Conservation (phyloP, 2,797 vertebrate species). For the Falco columbarius region DNA sequence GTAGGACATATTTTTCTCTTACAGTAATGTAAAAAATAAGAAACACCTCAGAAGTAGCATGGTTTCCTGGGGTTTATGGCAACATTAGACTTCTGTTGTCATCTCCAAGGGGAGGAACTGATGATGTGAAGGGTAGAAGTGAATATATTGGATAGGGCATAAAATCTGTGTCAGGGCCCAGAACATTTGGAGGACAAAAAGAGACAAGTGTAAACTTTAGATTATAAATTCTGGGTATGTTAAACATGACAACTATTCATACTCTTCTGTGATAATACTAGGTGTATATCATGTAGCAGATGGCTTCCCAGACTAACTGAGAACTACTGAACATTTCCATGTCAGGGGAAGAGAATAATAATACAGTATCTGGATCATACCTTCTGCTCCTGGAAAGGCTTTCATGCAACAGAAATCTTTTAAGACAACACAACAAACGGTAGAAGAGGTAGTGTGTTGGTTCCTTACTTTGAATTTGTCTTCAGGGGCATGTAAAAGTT, state of each 20-base stretch:
- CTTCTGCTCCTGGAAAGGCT: neutral
- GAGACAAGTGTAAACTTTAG: neutral
- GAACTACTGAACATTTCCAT: neutral
- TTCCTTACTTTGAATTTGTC: neutral
- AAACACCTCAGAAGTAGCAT: neutral
- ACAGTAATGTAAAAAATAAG: neutral
- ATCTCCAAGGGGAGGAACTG: neutral
- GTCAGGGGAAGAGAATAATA: neutral
- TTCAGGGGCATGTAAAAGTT: neutral
- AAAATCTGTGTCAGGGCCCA: neutral
- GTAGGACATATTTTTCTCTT: neutral
- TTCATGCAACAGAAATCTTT: neutral
- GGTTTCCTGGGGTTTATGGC: neutral
- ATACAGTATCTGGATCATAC: neutral
- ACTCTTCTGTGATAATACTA: neutral
- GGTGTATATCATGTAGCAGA: neutral
- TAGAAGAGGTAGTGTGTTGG: neutral
- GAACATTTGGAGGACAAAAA: neutral
- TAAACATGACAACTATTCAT: neutral
- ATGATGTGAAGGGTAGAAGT: neutral
- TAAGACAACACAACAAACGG: neutral
- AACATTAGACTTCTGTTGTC: neutral
- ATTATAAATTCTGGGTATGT: neutral
- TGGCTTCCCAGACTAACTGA: neutral
- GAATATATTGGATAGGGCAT: neutral